Base-by-base conservation (phyloP, 2,888 invertebrate genomes). In the Melanotus villosus region DNA sequence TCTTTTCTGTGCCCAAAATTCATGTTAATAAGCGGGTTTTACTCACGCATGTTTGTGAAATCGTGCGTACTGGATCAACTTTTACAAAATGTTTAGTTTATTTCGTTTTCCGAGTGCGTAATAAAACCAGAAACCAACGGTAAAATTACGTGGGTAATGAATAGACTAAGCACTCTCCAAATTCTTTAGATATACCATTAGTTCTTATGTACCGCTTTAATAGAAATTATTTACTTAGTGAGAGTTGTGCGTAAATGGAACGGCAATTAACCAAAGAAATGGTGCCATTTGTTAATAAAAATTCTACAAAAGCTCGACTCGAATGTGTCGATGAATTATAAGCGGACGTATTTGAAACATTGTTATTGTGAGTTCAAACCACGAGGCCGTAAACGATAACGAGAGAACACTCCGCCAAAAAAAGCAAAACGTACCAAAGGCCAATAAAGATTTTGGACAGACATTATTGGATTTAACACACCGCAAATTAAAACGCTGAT, bases 71-170 rank as follows among this genome's bases (percentile, higher is more conserved):
- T 47, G 23, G 19, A 47, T 21, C 47, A 47, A 47, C 47, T 47
- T 45, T 47, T 47, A 47, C 26, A 10, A 47, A 47, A 47, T 47
- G 12, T 12, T 47, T 23, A 21, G 47, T 19, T 47, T 47, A 26
- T 47, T 38, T 47, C 45, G 21, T 26, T 6, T 47, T 47, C 12
- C 12, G 23, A 19, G 23, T 26, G 47, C 47, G 26, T 47, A 47
- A 47, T 47, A 47, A 47, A 43, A n/a, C 5, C 5, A 26, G 23
- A 26, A n/a, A 12, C 23, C 47, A 47, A 47, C 26, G 47, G 47
- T 47, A 47, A 26, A 47, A 47, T 19, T 47, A 47, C 47, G 47
- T 47, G 23, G 47, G 47, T 26, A 47, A 23, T 38, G 38, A 38
- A 26, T 47, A 14, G n/a, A 4, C 26, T 47, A 7, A 18, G 12